Conservation (phyloP, 2,113 vertebrate genomes). For the Micromys minutus region DNA sequence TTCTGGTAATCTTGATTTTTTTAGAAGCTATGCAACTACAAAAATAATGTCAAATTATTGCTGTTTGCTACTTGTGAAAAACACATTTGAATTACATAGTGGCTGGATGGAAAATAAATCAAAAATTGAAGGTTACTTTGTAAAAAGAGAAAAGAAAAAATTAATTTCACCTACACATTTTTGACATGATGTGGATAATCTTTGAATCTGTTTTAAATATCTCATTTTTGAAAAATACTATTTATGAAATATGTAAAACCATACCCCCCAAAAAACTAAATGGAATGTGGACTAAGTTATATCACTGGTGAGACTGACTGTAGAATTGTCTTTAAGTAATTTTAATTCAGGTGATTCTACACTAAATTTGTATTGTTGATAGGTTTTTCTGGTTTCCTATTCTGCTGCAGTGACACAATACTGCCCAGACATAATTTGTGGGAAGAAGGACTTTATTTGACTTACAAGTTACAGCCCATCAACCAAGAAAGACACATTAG, state of each 20-base stretch:
- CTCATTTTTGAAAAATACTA: neutral
- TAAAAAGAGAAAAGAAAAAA: neutral
- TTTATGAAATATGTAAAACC: neutral
- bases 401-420: neutral
- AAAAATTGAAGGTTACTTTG: neutral
- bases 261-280: neutral
- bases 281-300: accelerated
- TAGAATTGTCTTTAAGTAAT: neutral
- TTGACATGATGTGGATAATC: neutral
- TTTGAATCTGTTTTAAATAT: neutral
- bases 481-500: neutral
- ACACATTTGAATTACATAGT: neutral
- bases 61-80: neutral
- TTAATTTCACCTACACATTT: neutral
- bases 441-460: too few relatives aligned
- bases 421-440: neutral
- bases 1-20: neutral
- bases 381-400: neutral
- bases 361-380: neutral
- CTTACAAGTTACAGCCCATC: neutral
- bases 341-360: neutral
- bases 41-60: neutral
- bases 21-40: neutral
- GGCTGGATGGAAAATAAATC: neutral
- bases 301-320: neutral